Evolutionary conservation across 2,113 vertebrate genomes (phyloP).

Genomic region (Brachyhypopomus occidentalis): DNA sequence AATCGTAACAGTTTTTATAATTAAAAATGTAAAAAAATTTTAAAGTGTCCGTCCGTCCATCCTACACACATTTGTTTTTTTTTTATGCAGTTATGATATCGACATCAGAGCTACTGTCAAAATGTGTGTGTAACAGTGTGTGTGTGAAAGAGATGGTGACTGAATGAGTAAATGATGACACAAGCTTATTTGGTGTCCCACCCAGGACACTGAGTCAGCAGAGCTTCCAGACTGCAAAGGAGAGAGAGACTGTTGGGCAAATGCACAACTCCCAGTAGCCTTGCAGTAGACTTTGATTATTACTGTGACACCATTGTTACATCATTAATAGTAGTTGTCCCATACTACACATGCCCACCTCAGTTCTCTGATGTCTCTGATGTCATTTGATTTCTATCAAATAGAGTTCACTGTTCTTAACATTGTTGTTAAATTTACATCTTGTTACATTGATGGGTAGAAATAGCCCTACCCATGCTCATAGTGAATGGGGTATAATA

Average conservation of each 20-base stretch:
- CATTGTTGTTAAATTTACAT: neutral
- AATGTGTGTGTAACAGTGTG: neutral
- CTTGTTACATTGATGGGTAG: neutral
- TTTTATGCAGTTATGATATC: neutral
- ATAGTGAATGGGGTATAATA: conserved; percentile 13
- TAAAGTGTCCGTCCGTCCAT: no score
- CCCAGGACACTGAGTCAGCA: neutral
- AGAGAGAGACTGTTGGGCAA: no score
- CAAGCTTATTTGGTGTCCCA: neutral
- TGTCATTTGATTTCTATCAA: neutral
- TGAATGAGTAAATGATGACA: neutral
- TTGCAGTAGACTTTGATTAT: no score
- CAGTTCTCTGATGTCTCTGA: no score
- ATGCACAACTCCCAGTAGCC: no score
- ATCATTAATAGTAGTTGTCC: no score
- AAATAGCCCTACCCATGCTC: neutral
- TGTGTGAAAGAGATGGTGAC: neutral
- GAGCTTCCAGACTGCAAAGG: neutral
- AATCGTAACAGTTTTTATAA: no score
- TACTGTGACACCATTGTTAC: no score
- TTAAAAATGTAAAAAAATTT: no score
- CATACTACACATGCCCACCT: no score
- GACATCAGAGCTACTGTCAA: neutral
- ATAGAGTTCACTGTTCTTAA: conserved; percentile 1
- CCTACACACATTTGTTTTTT: no score